A percentile compares a stretch with the other conserved stretches of the same genome.
phyloP scores from a whole-genome alignment of 2,113 vertebrate genomes.

The Mugil cephalus region DNA sequence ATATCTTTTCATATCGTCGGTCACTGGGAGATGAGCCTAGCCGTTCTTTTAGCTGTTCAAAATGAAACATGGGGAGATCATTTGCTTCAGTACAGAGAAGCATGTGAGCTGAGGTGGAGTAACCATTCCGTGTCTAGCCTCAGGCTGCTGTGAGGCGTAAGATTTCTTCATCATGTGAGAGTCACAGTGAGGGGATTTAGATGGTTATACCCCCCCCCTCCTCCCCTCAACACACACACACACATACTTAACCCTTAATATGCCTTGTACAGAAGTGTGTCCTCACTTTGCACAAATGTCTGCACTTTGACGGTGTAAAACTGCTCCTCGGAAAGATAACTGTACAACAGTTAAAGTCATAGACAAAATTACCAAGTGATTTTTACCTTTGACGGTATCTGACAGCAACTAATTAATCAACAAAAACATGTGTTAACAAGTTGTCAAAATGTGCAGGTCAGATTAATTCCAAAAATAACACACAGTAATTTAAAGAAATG shows the following conservation, averaged over 20 bases:
- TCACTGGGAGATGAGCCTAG: constrained; percentile 26
- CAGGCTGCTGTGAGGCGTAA: constrained; percentile 39
- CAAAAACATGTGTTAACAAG: too few species aligned
- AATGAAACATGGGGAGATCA: constrained; percentile 4
- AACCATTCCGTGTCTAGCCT: constrained; percentile 45
- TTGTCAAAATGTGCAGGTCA: too few species aligned
- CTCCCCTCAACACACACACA: neutral
- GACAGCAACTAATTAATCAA: too few species aligned
- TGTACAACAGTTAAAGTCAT: too few species aligned
- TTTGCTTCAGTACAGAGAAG: constrained; percentile 32
- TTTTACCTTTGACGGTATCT: too few species aligned
- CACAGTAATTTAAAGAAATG: too few species aligned
- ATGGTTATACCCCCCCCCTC: constrained; percentile 1
- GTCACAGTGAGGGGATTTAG: constrained; percentile 85
- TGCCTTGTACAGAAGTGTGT: too few species aligned
- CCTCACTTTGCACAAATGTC: too few species aligned
- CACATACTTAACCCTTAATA: neutral
- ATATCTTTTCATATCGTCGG: constrained; percentile 69
- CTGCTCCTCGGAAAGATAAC: too few species aligned
- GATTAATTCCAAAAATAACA: too few species aligned
- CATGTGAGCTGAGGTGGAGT: constrained; percentile 62
- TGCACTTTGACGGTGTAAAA: too few species aligned
- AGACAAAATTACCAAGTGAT: too few species aligned
- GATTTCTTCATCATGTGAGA: constrained; percentile 86
- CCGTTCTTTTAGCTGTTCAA: constrained; percentile 20